These are phyloP conservation scores for Lutjanus campechanus DNA, from an alignment of 2,797 vertebrate species.

Conservation along the genomic window DNA sequence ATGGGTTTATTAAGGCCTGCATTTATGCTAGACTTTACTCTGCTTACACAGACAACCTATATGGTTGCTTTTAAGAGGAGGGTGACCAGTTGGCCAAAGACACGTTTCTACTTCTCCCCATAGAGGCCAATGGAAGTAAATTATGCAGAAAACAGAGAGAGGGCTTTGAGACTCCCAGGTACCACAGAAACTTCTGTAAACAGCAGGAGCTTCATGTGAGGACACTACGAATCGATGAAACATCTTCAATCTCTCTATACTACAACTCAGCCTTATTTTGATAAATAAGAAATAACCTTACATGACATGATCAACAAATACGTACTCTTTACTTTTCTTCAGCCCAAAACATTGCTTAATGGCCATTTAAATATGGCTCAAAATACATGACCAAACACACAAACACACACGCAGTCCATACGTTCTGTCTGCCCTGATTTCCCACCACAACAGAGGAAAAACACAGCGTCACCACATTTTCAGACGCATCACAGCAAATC, in stretches of 20 bases:
- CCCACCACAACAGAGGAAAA: slow-evolving; percentile 27
- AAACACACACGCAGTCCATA: slow-evolving; percentile 5
- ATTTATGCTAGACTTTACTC: too few relatives aligned
- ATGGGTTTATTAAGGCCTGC: too few relatives aligned
- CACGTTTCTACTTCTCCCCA: background rate
- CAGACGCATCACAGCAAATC: slow-evolving; percentile 59
- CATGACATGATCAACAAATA: background rate
- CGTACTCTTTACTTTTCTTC: background rate
- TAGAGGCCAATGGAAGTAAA: background rate
- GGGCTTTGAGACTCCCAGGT: background rate
- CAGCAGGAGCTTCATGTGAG: background rate
- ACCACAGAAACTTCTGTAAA: background rate
- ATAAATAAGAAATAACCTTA: background rate
- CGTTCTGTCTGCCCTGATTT: slow-evolving; percentile 19
- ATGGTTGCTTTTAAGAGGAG: too few relatives aligned
- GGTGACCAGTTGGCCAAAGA: too few relatives aligned
- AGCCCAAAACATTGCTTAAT: background rate
- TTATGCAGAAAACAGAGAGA: background rate
- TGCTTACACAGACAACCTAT: too few relatives aligned
- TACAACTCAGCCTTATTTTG: background rate
- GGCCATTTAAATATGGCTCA: background rate
- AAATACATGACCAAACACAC: slow-evolving; percentile 16
- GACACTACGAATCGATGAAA: background rate
- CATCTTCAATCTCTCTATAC: background rate
- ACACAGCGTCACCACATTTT: slow-evolving; percentile 36